Evolutionary conservation across 2,888 invertebrate species (phyloP).

Genomic region (Amiota mariae): DNA sequence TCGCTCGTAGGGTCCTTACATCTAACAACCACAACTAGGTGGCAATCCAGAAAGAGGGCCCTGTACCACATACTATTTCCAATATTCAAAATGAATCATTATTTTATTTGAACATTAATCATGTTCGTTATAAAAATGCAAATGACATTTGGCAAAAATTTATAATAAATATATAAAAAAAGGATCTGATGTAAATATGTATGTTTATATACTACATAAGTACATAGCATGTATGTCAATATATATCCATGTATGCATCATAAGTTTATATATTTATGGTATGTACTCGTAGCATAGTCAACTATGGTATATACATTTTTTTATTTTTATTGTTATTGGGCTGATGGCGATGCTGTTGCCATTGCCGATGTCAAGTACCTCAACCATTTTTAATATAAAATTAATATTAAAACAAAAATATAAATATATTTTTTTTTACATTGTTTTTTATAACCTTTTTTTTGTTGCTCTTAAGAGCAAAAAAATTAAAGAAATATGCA

Average conservation of each 20-base stretch:
- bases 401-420: conserved; percentile 20
- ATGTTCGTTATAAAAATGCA: too few relatives aligned
- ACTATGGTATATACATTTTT: background rate
- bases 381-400: conserved; percentile 23
- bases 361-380: background rate
- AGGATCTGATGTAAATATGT: too few relatives aligned
- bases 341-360: background rate
- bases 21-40: conserved; percentile 1
- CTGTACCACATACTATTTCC: too few relatives aligned
- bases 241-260: conserved; percentile 11
- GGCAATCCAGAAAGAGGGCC: too few relatives aligned
- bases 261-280: background rate
- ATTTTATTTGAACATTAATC: too few relatives aligned
- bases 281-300: background rate
- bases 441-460: conserved; percentile 5
- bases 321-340: conserved; percentile 2
- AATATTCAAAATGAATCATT: too few relatives aligned
- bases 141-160: too few relatives aligned
- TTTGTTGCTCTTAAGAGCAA: conserved; percentile 10
- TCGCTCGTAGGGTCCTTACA: too few relatives aligned
- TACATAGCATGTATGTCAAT: conserved; percentile 3
- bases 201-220: too few relatives aligned
- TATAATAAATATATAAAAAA: too few relatives aligned
- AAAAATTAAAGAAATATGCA: conserved; percentile 53
- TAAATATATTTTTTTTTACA: conserved; percentile 23